A percentile compares a stretch with the other conserved stretches of the same genome.
Conservation (phyloP, 2,888 invertebrate species). For the Actias luna region DNA sequence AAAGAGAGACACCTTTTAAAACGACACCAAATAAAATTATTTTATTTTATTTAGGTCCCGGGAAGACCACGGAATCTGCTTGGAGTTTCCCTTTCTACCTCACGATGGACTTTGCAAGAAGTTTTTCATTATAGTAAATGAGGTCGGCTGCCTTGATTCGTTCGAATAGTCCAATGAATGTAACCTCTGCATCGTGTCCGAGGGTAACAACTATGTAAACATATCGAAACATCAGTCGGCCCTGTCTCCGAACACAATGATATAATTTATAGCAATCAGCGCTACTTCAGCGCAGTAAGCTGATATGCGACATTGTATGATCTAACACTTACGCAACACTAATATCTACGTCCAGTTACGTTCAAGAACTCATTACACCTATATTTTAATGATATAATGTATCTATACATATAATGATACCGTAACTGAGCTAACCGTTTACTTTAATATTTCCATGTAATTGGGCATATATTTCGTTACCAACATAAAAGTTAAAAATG, state of each 20-base stretch:
- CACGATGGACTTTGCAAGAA: no score
- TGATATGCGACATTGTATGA: neutral
- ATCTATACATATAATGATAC: no score
- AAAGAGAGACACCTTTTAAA: no score
- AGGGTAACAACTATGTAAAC: conserved; percentile 5
- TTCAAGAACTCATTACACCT: neutral
- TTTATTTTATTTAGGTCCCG: no score
- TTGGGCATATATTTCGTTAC: no score
- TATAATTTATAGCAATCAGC: conserved; percentile 19
- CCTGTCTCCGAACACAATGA: conserved; percentile 18
- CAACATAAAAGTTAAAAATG: no score
- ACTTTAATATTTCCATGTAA: no score
- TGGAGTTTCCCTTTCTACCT: no score
- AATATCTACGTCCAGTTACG: neutral
- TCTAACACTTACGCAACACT: neutral
- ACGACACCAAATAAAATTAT: no score
- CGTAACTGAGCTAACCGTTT: no score
- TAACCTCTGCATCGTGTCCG: conserved; percentile 1
- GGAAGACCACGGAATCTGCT: no score
- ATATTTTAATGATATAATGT: no score
- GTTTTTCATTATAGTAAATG: neutral
- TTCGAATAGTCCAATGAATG: neutral
- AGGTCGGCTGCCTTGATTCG: neutral
- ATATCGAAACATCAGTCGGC: conserved; percentile 9
- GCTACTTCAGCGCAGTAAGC: conserved; percentile 3